phyloP scores from a whole-genome alignment of 1,140 invertebrate species.

The Sipha flava region DNA sequence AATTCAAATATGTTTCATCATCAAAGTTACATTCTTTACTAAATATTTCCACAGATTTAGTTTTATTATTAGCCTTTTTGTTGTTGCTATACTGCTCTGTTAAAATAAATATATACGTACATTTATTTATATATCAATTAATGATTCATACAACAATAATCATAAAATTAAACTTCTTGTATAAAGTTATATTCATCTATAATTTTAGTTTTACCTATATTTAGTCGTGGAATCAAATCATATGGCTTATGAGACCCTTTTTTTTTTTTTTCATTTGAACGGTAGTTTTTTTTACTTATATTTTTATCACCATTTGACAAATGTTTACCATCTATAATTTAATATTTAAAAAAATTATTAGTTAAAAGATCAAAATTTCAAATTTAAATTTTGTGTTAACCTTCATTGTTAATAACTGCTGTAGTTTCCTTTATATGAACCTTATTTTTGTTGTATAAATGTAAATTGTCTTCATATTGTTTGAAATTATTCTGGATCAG shows the following conservation, averaged over 20 bases:
- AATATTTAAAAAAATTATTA: not conserved
- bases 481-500: conserved; percentile 4
- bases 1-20: not conserved
- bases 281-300: not conserved
- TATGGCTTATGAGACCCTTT: not conserved
- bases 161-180: no score
- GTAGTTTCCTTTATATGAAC: not conserved
- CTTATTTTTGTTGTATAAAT: not conserved
- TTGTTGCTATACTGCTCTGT: not conserved
- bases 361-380: not conserved
- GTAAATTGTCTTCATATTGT: not conserved
- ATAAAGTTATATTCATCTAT: no score
- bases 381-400: not conserved
- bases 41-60: not conserved
- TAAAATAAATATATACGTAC: not conserved
- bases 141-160: no score
- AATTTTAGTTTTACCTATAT: conserved; percentile 23
- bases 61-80: not conserved
- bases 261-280: not conserved
- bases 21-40: not conserved
- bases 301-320: not conserved
- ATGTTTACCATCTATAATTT: not conserved
- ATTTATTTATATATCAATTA: no score
- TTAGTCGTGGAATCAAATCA: not conserved
- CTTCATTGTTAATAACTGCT: not conserved